Base-by-base conservation (phyloP, 2,888 invertebrate genomes). In the Steinernema hermaphroditum region DNA sequence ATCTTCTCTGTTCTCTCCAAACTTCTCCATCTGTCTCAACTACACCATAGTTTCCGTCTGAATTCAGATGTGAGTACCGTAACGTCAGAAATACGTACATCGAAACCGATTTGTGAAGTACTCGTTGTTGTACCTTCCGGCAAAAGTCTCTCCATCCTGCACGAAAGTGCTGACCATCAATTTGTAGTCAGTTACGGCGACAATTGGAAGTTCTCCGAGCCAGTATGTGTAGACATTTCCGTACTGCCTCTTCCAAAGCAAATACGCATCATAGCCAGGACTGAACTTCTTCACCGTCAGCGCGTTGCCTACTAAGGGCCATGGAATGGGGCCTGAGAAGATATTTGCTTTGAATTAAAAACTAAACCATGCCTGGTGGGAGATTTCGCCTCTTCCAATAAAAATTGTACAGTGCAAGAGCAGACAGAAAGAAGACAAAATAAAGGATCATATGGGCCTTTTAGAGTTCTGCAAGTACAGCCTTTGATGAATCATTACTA, bases 191-290 rank as follows among this genome's bases (percentile, higher is more conserved):
- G 62, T 77, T 4, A 76, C 50, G 1, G 49, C 34, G 24, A 76
- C 77, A 22, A 76, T 34, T 0, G 76, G 76, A 12, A 71, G 50
- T 14, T 70, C 54, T 16, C 77, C 74, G 4, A 77, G 29, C 76
- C 76, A 76, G 50, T 74, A 68, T 8, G 76, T 76, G 44, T 62
- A 78, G 4, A 76, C 50, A 9, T 54, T 32, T n/a, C 76, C 76
- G n/a, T 75, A 76, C 19, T 69, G 43, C 32, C 69, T 70, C 34
- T 57, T 77, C 71, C 76, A 76, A 4, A 37, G n/a, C 6, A 76
- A 8, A 14, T 57, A 73, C 19, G 69, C 43, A n/a, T 78, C 27
- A 27, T 75, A 68, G 29, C 75, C 68, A 4, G 71, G 72, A n/a
- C 29, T 29, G 29, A 27, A 27, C 6, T 34, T 68, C 27, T 50